Base-by-base conservation (phyloP, 2,113 vertebrate genomes). In the Spermophilus dauricus region DNA sequence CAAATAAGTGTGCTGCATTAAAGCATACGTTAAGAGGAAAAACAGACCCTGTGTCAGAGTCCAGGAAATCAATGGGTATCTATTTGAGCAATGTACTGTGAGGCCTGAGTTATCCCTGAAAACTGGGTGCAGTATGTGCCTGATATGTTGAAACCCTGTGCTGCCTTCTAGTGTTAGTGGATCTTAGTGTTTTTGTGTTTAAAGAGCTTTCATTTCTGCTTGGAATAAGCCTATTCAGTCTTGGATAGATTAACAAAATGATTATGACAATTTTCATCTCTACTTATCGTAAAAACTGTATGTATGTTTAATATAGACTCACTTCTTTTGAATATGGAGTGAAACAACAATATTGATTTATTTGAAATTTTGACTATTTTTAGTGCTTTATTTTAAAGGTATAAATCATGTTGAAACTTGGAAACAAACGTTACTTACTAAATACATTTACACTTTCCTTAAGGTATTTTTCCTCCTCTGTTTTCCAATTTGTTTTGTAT, bases 371-470 rank as follows among this genome's bases (percentile, higher is more conserved):
- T 89, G 92, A 78, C 42, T 90, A 53, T 95, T 94, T 78, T 95
- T 61, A 95, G 28, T 73, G 77, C 37, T 93, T 95, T 97, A 91
- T 94, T 97, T 58, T 45, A 89, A 89, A 93, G 42, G 78, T 86
- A 92, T 91, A 97, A 89, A 96, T 97, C 90, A 73, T 61, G 22
- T 87, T 84, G 65, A 96, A 92, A 89, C 96, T 45, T 96, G 77
- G 30, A 96, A 96, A 73, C 37, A 92, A 51, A 86, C 4, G 76
- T 85, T 95, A 95, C 94, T 97, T 96, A 92, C 84, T 94, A 96
- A 96, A 83, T 82, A 92, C 61, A 80, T 95, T 97, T 94, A 72
- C 92, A 51, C 42, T 89, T 94, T 95, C 26, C 56, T 94, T 95
- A 93, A 96, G 75, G 87, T 56, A 93, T 51, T 90, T 97, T 95